phyloP scores from a whole-genome alignment of 2,797 vertebrate genomes.

The Cyprinodon diabolis region DNA sequence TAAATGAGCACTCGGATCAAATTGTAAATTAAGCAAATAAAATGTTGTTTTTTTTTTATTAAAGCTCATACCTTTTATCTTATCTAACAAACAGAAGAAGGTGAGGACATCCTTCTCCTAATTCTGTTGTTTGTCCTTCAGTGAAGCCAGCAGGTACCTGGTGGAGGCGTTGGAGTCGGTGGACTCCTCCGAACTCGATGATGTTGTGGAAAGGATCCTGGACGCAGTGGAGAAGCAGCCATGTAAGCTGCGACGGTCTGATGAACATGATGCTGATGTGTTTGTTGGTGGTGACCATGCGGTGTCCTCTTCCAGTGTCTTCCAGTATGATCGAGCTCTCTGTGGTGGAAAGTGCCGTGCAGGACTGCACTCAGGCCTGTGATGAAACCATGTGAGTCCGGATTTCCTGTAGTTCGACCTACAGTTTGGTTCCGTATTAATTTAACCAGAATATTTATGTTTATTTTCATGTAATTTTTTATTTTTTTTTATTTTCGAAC shows the following conservation, averaged over 20 bases:
- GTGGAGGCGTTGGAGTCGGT: constrained; percentile 86
- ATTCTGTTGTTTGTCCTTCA: constrained; percentile 54
- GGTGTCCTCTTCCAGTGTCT: constrained; percentile 81
- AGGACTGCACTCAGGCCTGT: constrained; percentile 90
- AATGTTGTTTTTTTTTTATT: not conserved
- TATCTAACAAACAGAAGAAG: not conserved
- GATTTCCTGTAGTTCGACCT: not conserved
- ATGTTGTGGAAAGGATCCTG: constrained; percentile 87
- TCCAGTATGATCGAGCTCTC: constrained; percentile 91
- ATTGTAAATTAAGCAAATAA: not conserved
- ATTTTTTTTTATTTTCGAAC: too few relatives aligned
- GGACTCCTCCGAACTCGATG: constrained; percentile 85
- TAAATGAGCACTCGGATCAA: not conserved
- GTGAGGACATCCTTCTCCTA: not conserved
- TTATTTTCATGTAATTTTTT: too few relatives aligned
- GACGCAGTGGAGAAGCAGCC: constrained; percentile 94
- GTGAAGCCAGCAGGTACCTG: constrained; percentile 90
- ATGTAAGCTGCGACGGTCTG: constrained; percentile 74
- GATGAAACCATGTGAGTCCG: constrained; percentile 89
- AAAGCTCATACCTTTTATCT: not conserved
- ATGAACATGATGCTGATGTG: not conserved
- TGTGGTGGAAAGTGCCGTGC: constrained; percentile 87
- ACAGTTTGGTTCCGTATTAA: not conserved
- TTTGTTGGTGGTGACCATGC: not conserved
- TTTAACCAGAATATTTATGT: too few relatives aligned